Percentiles rank a stretch among this genome's conserved stretches.
Evolutionary conservation across 2,113 vertebrate genomes (phyloP).

Genomic region (Stigmatopora argus): DNA sequence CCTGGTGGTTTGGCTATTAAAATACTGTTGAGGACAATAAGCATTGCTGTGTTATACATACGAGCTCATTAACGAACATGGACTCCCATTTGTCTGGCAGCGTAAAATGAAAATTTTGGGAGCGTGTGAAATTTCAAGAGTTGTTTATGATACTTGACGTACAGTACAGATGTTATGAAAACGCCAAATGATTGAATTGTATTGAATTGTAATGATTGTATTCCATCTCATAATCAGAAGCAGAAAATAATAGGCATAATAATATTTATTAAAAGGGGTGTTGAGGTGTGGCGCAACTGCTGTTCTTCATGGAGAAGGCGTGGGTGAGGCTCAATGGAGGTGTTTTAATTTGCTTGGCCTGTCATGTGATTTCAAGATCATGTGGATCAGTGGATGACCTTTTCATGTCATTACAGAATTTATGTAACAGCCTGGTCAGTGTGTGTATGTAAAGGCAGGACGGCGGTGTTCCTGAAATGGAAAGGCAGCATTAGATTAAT

Average conservation of each 20-base stretch:
- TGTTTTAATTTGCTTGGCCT: slow-evolving; percentile 39
- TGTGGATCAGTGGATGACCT: slow-evolving; percentile 35
- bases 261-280: too few species aligned
- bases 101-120: slow-evolving; percentile 27
- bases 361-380: slow-evolving; percentile 39
- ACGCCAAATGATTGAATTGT: too few species aligned
- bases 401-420: slow-evolving; percentile 54
- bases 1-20: slow-evolving; percentile 29
- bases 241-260: not conserved
- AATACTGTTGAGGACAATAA: slow-evolving; percentile 24
- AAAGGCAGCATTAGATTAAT: slow-evolving; percentile 34
- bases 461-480: slow-evolving; percentile 37
- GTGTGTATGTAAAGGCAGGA: slow-evolving; percentile 40
- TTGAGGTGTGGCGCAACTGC: too few species aligned
- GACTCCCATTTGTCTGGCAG: slow-evolving; percentile 27
- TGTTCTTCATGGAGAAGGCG: too few species aligned
- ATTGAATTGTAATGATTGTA: too few species aligned
- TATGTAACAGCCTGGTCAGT: slow-evolving; percentile 53
- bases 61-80: slow-evolving; percentile 17
- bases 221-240: slow-evolving; percentile 27
- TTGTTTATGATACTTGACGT: slow-evolving; percentile 40
- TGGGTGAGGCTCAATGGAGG: slow-evolving; percentile 4
- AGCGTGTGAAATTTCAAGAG: slow-evolving; percentile 38
- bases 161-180: slow-evolving; percentile 14
- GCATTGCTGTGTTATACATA: slow-evolving; percentile 12